Evolutionary conservation across 1,140 invertebrate species (phyloP).

Genomic region (Drosophila littoralis): DNA sequence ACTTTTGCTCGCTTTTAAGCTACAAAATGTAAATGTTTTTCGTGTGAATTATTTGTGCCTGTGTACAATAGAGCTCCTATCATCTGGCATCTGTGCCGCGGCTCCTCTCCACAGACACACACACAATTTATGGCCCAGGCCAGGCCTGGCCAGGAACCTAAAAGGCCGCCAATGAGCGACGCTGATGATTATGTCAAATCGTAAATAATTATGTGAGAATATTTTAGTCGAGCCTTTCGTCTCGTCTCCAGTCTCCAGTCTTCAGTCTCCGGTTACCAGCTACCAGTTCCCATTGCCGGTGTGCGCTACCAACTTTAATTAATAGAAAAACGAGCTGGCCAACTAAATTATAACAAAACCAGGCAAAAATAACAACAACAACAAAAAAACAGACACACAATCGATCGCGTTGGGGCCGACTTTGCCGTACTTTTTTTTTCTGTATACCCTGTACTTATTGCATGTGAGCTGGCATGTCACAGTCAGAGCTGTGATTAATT

Average conservation of each 20-base stretch:
- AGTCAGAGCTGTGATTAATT: no score
- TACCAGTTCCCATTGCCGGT: constrained; percentile 21
- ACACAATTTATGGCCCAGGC: constrained; percentile 42
- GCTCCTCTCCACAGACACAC: neutral
- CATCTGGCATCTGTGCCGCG: neutral
- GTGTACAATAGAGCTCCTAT: constrained; percentile 15
- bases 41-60: neutral
- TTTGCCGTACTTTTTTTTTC: neutral
- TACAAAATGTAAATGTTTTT: constrained; percentile 49
- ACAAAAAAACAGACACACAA: constrained; percentile 34
- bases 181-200: constrained; percentile 82
- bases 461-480: neutral
- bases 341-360: constrained; percentile 71
- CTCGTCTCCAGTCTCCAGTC: constrained; percentile 21
- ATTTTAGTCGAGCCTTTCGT: constrained; percentile 58
- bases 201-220: constrained; percentile 84
- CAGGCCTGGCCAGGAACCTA: no score
- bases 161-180: constrained; percentile 37
- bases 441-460: neutral
- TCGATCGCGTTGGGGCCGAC: constrained; percentile 15
- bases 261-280: neutral
- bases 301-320: constrained; percentile 67
- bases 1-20: constrained; percentile 34
- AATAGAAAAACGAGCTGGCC: constrained; percentile 73
- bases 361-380: constrained; percentile 39